These are phyloP conservation scores for Zoanthus sansibaricus DNA, from an alignment of 92 coral and sea anemone genomes.

Conservation along the genomic window DNA sequence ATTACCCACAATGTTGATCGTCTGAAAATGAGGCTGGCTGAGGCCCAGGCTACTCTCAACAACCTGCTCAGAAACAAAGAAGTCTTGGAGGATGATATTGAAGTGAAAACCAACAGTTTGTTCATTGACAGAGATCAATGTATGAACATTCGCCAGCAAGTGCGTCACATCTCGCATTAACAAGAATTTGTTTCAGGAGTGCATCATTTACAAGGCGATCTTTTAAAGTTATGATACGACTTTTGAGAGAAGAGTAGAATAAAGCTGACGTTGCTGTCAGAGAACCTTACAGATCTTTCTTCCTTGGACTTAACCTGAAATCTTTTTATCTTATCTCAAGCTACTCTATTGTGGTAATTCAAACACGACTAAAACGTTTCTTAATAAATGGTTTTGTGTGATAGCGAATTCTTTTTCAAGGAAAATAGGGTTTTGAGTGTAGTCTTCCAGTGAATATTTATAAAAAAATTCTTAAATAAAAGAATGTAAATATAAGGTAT, in stretches of 20 bases:
- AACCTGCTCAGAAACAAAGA: slow-evolving; percentile 91
- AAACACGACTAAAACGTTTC: not conserved
- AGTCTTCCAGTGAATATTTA: slow-evolving; percentile 32
- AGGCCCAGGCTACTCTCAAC: slow-evolving; percentile 90
- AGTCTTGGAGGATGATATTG: slow-evolving; percentile 93
- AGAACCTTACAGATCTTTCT: not conserved
- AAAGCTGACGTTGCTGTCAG: not conserved
- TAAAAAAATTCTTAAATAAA: slow-evolving; percentile 19
- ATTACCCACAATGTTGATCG: slow-evolving; percentile 91
- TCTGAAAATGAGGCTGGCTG: slow-evolving; percentile 92
- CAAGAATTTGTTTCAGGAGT: slow-evolving; percentile 11
- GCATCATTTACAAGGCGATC: slow-evolving; percentile 5
- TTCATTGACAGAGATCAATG: slow-evolving; percentile 97
- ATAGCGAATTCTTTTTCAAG: not conserved
- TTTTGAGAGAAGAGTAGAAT: slow-evolving; percentile 22
- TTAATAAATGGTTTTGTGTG: slow-evolving; percentile 4
- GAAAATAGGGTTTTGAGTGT: slow-evolving; percentile 13
- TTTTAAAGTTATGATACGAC: slow-evolving; percentile 32
- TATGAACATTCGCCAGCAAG: slow-evolving; percentile 90
- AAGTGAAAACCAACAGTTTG: slow-evolving; percentile 93
- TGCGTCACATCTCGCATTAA: slow-evolving; percentile 95
- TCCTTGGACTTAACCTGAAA: not conserved
- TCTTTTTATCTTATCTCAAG: not conserved
- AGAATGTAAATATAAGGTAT: slow-evolving; percentile 24
- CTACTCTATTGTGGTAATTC: not conserved